Conservation (phyloP, 2,888 invertebrate species). For the Phrixothrix hirtus region DNA sequence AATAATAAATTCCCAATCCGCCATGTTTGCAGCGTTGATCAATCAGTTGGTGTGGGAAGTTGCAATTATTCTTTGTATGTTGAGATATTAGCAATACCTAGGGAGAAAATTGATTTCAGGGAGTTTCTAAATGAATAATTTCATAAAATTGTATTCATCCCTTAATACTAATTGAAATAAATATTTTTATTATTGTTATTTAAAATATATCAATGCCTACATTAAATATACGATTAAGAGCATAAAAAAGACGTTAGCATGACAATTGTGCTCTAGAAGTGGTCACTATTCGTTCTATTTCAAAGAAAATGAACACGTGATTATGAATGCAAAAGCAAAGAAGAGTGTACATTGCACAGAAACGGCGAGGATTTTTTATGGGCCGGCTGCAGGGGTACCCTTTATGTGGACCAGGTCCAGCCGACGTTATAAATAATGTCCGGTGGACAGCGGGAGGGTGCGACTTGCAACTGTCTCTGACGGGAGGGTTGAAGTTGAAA, state of each 20-base stretch:
- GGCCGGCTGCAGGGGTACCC: slow-evolving; percentile 43
- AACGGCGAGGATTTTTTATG: slow-evolving; percentile 52
- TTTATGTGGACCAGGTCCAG: slow-evolving; percentile 50
- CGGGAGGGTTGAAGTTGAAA: slow-evolving; percentile 27
- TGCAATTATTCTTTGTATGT: slow-evolving; percentile 36
- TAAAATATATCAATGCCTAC: too few relatives aligned
- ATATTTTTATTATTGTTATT: too few relatives aligned
- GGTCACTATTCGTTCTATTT: too few relatives aligned
- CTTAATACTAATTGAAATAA: slow-evolving; percentile 3
- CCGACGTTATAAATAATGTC: slow-evolving; percentile 49
- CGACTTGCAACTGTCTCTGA: slow-evolving; percentile 44
- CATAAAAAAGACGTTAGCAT: too few relatives aligned
- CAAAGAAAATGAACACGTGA: slow-evolving; percentile 13
- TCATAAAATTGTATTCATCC: too few relatives aligned
- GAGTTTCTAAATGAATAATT: too few relatives aligned
- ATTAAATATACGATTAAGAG: too few relatives aligned
- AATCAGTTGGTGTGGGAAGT: slow-evolving; percentile 37
- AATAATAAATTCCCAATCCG: slow-evolving; percentile 48
- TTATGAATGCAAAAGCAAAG: slow-evolving; percentile 34
- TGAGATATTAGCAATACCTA: slow-evolving; percentile 24
- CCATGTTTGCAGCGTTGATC: slow-evolving; percentile 47
- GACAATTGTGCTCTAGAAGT: too few relatives aligned
- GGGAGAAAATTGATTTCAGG: slow-evolving; percentile 25
- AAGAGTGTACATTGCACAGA: slow-evolving; percentile 32
- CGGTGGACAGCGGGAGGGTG: slow-evolving; percentile 44